Evolutionary conservation across 2,113 vertebrate genomes (phyloP), one percentile per base, ranked within the genome.

Genomic region (Rhombomys opimus): DNA sequence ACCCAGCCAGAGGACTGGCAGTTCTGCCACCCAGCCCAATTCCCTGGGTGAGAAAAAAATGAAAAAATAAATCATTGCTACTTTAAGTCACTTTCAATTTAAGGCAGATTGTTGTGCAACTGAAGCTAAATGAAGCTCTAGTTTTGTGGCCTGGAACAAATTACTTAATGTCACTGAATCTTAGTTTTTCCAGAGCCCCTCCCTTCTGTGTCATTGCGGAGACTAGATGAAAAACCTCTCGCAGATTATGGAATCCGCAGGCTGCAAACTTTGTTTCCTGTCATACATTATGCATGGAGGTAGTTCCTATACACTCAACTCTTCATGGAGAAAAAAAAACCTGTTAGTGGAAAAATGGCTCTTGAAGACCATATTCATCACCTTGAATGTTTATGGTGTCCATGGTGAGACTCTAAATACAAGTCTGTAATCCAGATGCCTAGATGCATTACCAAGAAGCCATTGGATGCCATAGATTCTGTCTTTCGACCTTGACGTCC

Each of bases 71-170:
- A 18, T 41, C 50, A 25, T 41, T 32, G 15, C 65, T 85, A 30
- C 54, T 89, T 86, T 41, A 77, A 57, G 87, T 11, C 68, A 65
- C 30, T 84, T 87, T 68, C 50, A 30, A 59, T 63, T 75, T 91
- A 11, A 18, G 46, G 2, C 32, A 41, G 38, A 86, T 81, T 77
- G 32, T 92, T 94, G 54, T 12, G 59, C 52, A 57, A 12, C 76
- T 41, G 57, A 82, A 1, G n/a, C 41, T 87, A 86, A 50, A 12
- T 27, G 27, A 73, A 59, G 50, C 81, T 23, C 52, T 72, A 23
- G 54, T 76, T 90, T 22, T 88, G 10, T 25, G 52, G 54, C 27
- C 82, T 86, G n/a, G 23, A 97, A 90, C 78, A 93, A 30, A 92
- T 70, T 59, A 20, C 2, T 95, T 78, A 50, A 67, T 54, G 50